Conservation (phyloP, 2,113 vertebrate genomes). For the Apodemus sylvaticus region DNA sequence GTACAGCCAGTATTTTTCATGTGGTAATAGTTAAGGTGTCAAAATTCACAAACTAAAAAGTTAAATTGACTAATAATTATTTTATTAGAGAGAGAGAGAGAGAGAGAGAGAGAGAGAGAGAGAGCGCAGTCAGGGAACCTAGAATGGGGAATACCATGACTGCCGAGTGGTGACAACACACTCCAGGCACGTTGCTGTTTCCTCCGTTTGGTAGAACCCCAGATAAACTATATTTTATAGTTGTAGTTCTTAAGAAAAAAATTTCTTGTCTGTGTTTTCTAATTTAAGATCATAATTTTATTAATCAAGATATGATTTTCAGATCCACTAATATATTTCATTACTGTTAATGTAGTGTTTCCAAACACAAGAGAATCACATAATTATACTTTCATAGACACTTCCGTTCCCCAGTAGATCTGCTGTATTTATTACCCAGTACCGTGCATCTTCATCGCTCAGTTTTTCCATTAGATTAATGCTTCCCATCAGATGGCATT, state of each 20-base stretch:
- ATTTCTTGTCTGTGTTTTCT: not conserved
- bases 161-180: not conserved
- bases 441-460: constrained; percentile 21
- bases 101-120: not conserved
- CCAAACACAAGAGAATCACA: not conserved
- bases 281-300: constrained; percentile 1
- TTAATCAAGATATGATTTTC: not conserved
- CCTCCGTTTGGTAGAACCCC: not conserved
- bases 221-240: not conserved
- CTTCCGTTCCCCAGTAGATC: not conserved
- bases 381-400: not conserved
- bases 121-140: not conserved
- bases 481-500: constrained; percentile 36
- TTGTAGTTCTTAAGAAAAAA: not conserved
- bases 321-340: not conserved
- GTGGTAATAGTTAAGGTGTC: not conserved
- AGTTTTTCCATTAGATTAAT: constrained; percentile 53
- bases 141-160: accelerated
- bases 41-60: constrained; percentile 3
- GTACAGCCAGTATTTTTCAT: not conserved
- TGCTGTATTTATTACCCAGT: constrained; percentile 35
- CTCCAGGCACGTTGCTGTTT: not conserved
- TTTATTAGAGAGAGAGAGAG: not conserved
- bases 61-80: not conserved
- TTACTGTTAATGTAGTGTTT: constrained; percentile 19